phyloP scores from a whole-genome alignment of 1,140 invertebrate genomes.

The Amphibalanus amphitrite region DNA sequence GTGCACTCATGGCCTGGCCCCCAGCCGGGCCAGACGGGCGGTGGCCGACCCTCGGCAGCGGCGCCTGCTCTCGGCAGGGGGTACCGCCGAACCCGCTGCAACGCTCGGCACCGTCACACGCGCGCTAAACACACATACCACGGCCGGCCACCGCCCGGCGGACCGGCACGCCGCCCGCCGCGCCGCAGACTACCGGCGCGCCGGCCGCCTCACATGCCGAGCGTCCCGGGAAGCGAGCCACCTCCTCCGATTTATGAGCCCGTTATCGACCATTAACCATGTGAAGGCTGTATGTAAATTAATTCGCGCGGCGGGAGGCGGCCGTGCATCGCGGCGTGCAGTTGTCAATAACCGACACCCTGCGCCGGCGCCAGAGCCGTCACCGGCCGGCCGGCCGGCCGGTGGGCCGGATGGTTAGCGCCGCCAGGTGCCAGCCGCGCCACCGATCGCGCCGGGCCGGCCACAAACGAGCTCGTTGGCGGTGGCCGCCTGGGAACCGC shows the following conservation, averaged over 20 bases:
- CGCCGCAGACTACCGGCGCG: too few species aligned
- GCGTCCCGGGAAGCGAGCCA: background rate
- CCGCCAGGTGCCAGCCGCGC: background rate
- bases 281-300: constrained; percentile 1
- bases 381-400: too few species aligned
- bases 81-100: too few species aligned
- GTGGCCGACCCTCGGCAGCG: too few species aligned
- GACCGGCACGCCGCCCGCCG: too few species aligned
- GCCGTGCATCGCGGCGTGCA: background rate
- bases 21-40: too few species aligned
- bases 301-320: background rate
- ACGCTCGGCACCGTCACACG: background rate
- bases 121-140: background rate
- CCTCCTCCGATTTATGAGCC: background rate
- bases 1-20: too few species aligned
- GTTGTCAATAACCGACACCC: background rate
- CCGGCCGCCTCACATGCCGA: too few species aligned
- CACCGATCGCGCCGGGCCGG: background rate
- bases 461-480: background rate
- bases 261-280: background rate
- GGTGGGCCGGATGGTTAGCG: background rate
- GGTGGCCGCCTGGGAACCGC: background rate
- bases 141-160: too few species aligned
- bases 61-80: too few species aligned
- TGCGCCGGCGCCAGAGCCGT: background rate